Conservation (phyloP, 2,888 invertebrate genomes). For the Allacma fusca region DNA sequence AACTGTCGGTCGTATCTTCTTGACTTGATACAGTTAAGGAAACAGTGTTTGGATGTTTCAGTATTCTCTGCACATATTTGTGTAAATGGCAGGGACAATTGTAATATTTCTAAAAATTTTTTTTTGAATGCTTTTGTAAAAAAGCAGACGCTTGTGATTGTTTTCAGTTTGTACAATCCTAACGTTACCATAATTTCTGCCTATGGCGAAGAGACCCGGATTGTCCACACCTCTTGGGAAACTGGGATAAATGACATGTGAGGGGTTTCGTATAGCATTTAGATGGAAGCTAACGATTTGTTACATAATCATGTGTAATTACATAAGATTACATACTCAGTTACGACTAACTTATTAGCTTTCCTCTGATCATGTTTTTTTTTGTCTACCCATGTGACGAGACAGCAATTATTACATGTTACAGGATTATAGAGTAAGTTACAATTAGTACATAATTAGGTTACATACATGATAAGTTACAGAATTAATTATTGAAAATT, state of each 20-base stretch:
- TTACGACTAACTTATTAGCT: not conserved
- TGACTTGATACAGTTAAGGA: no score
- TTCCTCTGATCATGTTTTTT: not conserved
- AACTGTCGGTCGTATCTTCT: no score
- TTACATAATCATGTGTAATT: not conserved
- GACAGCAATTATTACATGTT: slow-evolving; percentile 11
- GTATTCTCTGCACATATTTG: no score
- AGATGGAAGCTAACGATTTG: slow-evolving; percentile 9
- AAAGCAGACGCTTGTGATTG: no score
- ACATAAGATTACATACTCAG: not conserved
- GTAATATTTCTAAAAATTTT: no score
- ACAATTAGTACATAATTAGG: not conserved
- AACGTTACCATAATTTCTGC: no score
- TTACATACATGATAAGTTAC: not conserved
- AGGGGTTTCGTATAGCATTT: slow-evolving; percentile 3
- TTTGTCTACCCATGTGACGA: not conserved
- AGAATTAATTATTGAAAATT: not conserved
- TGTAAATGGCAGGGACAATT: no score
- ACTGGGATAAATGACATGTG: not conserved
- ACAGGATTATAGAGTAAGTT: not conserved
- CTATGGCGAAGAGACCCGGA: no score
- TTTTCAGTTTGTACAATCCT: no score
- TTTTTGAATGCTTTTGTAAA: no score
- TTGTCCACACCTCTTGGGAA: not conserved
- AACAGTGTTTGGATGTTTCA: no score